phyloP scores from a whole-genome alignment of 2,888 invertebrate genomes.

The Spialia ferax region DNA sequence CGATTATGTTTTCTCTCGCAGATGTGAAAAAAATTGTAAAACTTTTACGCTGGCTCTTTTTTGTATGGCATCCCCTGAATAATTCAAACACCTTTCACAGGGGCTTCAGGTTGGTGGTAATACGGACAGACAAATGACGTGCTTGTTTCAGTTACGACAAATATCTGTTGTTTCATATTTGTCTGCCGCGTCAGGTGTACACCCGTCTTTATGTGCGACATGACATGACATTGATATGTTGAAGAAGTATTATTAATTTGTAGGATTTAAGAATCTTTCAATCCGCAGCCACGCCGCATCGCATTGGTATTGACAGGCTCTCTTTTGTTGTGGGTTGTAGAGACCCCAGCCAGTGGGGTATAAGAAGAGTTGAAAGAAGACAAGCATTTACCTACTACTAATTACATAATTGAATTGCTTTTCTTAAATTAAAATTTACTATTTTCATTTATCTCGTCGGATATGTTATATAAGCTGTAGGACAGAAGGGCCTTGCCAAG shows the following conservation, averaged over 20 bases:
- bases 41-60: conserved; percentile 49
- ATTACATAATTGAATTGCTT: no score
- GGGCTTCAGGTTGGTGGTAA: conserved; percentile 44
- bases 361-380: no score
- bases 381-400: no score
- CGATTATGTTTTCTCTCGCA: conserved; percentile 27
- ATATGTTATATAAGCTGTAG: no score
- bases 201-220: not conserved
- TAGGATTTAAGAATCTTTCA: not conserved
- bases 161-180: not conserved
- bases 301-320: no score
- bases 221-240: no score
- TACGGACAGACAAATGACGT: conserved; percentile 47
- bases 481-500: no score
- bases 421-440: no score
- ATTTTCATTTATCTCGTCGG: no score
- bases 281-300: no score
- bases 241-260: not conserved
- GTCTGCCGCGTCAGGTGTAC: not conserved
- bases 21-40: conserved; percentile 35
- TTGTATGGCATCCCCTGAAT: conserved; percentile 49
- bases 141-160: conserved; percentile 12
- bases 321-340: no score
- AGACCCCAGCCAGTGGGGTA: no score
- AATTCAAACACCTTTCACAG: conserved; percentile 49